Percentiles rank a stretch among this genome's conserved stretches.
Conservation (phyloP, 2,113 vertebrate species). For the Montifringilla adamsi region DNA sequence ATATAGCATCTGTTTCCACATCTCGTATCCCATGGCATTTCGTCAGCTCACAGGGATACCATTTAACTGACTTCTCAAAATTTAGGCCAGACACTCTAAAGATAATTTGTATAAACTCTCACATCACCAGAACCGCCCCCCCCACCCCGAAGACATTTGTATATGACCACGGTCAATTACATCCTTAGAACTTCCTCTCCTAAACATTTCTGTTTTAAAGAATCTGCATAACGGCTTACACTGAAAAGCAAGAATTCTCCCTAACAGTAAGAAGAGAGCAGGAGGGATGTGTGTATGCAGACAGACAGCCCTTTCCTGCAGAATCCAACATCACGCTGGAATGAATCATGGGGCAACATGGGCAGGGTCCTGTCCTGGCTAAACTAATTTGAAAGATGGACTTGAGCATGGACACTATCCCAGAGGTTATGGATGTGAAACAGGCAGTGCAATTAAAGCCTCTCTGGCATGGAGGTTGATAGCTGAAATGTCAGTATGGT, state of each 20-base stretch:
- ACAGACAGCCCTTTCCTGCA: background rate
- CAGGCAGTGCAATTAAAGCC: background rate
- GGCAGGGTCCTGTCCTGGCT: background rate
- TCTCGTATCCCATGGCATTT: background rate
- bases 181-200: background rate
- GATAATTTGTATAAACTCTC: background rate
- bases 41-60: background rate
- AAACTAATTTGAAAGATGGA: background rate
- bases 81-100: background rate
- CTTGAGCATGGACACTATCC: background rate
- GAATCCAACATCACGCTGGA: background rate
- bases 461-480: no score
- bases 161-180: accelerated
- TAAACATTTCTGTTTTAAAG: background rate
- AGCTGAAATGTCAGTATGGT: background rate
- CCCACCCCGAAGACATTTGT: background rate
- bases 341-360: no score
- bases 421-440: background rate
- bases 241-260: background rate
- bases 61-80: background rate
- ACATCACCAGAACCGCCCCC: background rate
- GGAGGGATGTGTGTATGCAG: background rate
- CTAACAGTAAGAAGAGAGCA: background rate
- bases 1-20: background rate
- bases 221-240: background rate